Conservation (phyloP, 2,797 vertebrate genomes). For the Buphagus erythrorhynchus region DNA sequence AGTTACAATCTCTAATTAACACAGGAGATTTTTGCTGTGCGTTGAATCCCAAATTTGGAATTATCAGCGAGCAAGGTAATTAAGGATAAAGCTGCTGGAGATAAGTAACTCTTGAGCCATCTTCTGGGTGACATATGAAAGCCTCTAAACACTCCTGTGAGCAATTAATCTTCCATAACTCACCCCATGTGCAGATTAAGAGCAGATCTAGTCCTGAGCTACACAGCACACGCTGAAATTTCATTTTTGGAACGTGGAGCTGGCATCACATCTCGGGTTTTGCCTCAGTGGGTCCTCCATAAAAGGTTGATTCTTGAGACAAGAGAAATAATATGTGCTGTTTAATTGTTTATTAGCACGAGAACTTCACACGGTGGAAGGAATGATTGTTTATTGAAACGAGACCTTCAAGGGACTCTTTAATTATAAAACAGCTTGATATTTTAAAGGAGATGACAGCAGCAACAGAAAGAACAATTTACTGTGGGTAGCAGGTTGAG, state of each 20-base stretch:
- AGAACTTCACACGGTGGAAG: neutral
- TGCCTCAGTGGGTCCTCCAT: neutral
- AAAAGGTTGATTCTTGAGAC: neutral
- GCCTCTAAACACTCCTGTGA: neutral
- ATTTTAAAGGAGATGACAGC: constrained; percentile 53
- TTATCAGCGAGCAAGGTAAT: constrained; percentile 61
- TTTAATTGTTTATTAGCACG: constrained; percentile 47
- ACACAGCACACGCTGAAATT: neutral
- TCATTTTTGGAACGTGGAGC: fast-evolving
- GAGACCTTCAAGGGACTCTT: constrained; percentile 55
- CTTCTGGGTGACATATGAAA: constrained; percentile 35
- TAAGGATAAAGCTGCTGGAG: constrained; percentile 62
- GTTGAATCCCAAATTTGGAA: constrained; percentile 36
- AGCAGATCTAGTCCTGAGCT: neutral
- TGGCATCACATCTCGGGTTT: neutral
- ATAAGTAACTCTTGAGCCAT: constrained; percentile 62
- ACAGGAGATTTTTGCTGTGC: constrained; percentile 16
- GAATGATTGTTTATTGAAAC: constrained; percentile 52
- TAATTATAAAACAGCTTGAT: constrained; percentile 69
- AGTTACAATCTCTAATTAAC: constrained; percentile 50
- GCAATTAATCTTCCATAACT: constrained; percentile 37
- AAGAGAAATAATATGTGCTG: neutral
- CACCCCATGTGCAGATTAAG: neutral
- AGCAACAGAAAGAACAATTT: constrained; percentile 38
- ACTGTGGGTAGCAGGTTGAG: constrained; percentile 47